Evolutionary conservation across 1,140 invertebrate genomes (phyloP).

Genomic region (Scaptomyza hsui): DNA sequence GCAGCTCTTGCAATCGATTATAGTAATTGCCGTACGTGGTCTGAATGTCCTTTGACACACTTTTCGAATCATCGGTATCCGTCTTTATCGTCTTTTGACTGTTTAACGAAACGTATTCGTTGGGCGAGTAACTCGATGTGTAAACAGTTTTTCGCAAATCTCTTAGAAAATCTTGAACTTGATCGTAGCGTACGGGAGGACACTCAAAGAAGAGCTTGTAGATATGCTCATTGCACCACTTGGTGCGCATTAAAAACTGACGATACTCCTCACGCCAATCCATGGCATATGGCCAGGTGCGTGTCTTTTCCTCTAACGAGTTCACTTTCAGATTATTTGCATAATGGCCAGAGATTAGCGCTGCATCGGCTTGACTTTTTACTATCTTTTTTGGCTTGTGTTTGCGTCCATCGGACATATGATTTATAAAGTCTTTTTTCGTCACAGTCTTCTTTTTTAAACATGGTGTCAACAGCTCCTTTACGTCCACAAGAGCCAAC

Average conservation of each 20-base stretch:
- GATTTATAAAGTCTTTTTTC: conserved; percentile 46
- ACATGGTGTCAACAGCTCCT: conserved; percentile 36
- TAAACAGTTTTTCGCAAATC: conserved; percentile 52
- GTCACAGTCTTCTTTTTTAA: conserved; percentile 9
- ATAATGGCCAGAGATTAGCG: conserved; percentile 56
- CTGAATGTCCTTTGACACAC: conserved; percentile 25
- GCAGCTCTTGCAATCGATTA: conserved; percentile 51
- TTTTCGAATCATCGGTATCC: neutral
- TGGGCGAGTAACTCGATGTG: conserved; percentile 45
- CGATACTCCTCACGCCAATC: conserved; percentile 65
- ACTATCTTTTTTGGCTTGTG: conserved; percentile 1
- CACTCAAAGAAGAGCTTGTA: conserved; percentile 58
- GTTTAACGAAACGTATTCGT: conserved; percentile 36
- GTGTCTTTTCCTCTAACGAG: conserved; percentile 31
- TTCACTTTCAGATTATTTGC: conserved; percentile 50
- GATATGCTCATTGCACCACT: conserved; percentile 66
- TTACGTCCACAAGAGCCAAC: conserved; percentile 24
- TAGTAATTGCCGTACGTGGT: conserved; percentile 67
- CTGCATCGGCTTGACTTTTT: conserved; percentile 43
- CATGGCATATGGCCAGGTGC: conserved; percentile 62
- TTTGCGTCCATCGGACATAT: conserved; percentile 19
- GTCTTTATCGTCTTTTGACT: conserved; percentile 25
- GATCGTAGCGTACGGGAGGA: conserved; percentile 44
- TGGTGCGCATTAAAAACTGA: conserved; percentile 52
- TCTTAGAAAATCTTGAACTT: conserved; percentile 29